Base-by-base conservation (phyloP, 2,888 invertebrate species). In the Lucinisca nassula region DNA sequence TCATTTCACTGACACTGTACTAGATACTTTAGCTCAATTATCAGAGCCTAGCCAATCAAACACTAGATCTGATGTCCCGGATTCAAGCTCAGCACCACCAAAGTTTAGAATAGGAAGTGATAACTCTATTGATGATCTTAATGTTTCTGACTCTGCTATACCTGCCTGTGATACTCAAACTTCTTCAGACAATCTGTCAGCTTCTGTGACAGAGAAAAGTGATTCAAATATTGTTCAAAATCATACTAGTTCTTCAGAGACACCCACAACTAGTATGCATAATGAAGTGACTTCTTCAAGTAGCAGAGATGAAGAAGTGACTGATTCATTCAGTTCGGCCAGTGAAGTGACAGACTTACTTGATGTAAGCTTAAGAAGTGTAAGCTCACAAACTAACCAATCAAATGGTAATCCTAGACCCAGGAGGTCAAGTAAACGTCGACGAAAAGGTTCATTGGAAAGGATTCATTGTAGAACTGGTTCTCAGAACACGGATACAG, bases 381-480 rank as follows among this genome's bases (percentile, higher is more conserved):
- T 67, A 17, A 67, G 67, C 67, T 67, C 67, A 67, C 67, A 67
- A 30, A 67, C 67, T 67, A 35, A 8, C 24, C 6, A 14, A 10
- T 35, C 3, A 6, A 67, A 67, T 67, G 35, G 67, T 35, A 27
- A 67, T 67, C 6, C 24, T 27, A 35, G 67, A 14, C 67, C 1
- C 35, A 67, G 24, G 17, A 35, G 6, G 21, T 24, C 61, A n/a
- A 24, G 27, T 27, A 24, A 37, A 37, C 74, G 45, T 8, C 74
- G 74, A 21, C 40, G 74, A 21, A 32, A 72, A 24, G 73, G 76
- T 0, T 81, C 86, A 10, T 35, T 90, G 30, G 90, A 88, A 55
- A 82, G 84, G 30, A 90, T 90, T n/a, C 74, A 88, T 35, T 86
- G 90, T 78, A 88, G 79, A 58, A 88, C 88, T 32, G 88, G 90